Evolutionary conservation across 2,113 vertebrate genomes (phyloP).

Genomic region (Buteo buteo): DNA sequence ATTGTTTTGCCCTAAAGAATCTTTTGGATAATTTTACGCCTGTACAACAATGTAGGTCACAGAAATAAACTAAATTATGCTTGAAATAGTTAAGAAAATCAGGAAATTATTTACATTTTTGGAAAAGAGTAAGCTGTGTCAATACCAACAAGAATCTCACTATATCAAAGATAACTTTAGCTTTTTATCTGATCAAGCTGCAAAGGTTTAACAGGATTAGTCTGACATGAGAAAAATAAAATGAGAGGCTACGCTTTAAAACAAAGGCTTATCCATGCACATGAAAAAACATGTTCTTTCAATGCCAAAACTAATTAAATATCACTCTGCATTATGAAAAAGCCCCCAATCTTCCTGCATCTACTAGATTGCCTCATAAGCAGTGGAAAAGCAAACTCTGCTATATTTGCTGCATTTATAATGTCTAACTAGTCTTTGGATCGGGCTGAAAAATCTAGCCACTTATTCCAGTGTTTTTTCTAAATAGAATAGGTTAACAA

Average conservation of each 20-base stretch:
- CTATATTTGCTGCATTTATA: neutral
- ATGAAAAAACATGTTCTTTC: neutral
- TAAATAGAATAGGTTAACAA: neutral
- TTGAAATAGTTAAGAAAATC: neutral
- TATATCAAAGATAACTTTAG: neutral
- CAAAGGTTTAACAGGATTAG: neutral
- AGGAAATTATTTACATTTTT: neutral
- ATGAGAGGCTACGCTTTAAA: neutral
- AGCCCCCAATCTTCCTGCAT: neutral
- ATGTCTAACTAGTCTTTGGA: neutral
- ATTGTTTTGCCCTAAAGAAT: neutral
- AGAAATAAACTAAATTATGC: neutral
- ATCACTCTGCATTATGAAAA: neutral
- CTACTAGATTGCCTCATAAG: neutral
- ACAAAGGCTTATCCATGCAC: neutral
- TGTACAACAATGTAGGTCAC: neutral
- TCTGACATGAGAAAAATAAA: neutral
- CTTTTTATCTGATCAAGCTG: neutral
- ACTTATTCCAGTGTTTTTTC: neutral
- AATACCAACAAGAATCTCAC: neutral
- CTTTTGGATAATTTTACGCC: neutral
- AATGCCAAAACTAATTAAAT: neutral
- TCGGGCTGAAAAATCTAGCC: neutral
- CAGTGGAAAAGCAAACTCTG: neutral
- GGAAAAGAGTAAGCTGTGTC: neutral